These are phyloP conservation scores for Planiliza haematocheilus DNA, from an alignment of 2,113 vertebrate species.

Conservation along the genomic window DNA sequence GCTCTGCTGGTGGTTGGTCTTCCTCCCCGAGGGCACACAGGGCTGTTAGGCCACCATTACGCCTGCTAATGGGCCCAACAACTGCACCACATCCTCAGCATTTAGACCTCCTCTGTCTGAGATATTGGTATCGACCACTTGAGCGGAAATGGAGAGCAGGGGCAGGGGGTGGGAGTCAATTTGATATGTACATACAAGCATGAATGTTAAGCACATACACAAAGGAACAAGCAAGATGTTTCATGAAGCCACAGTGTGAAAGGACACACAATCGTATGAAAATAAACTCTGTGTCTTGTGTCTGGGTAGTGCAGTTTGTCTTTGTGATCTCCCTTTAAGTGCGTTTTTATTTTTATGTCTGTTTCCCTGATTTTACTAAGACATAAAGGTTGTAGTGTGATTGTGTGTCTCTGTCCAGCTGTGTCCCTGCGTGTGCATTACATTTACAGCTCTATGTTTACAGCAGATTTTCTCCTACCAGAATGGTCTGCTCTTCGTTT, in stretches of 20 bases:
- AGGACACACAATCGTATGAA: conserved; percentile 12
- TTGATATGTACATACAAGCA: conserved; percentile 53
- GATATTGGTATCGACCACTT: conserved; percentile 79
- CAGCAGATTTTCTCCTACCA: background rate
- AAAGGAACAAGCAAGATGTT: conserved; percentile 13
- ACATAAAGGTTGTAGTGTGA: background rate
- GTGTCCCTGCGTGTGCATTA: conserved; percentile 8
- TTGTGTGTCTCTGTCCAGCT: conserved; percentile 8
- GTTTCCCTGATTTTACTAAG: background rate
- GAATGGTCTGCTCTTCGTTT: background rate
- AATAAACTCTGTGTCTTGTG: conserved; percentile 20
- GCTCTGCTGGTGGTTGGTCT: conserved; percentile 71
- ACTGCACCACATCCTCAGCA: conserved; percentile 75
- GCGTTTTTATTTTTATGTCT: background rate
- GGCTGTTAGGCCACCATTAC: conserved; percentile 80
- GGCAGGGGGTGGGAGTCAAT: conserved; percentile 38
- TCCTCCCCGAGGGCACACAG: conserved; percentile 71
- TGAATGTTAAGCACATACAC: conserved; percentile 32
- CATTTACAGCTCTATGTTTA: conserved; percentile 12
- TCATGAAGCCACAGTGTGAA: background rate
- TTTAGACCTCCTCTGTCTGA: conserved; percentile 71
- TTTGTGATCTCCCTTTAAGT: conserved; percentile 3
- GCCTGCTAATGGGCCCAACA: conserved; percentile 77
- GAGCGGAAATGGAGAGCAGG: conserved; percentile 62
- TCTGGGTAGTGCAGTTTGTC: conserved; percentile 21